Percentiles rank a stretch among this genome's conserved stretches.
These are phyloP conservation scores for Dendroctonus ponderosae DNA, from an alignment of 1,140 invertebrate species.

Conservation along the genomic window DNA sequence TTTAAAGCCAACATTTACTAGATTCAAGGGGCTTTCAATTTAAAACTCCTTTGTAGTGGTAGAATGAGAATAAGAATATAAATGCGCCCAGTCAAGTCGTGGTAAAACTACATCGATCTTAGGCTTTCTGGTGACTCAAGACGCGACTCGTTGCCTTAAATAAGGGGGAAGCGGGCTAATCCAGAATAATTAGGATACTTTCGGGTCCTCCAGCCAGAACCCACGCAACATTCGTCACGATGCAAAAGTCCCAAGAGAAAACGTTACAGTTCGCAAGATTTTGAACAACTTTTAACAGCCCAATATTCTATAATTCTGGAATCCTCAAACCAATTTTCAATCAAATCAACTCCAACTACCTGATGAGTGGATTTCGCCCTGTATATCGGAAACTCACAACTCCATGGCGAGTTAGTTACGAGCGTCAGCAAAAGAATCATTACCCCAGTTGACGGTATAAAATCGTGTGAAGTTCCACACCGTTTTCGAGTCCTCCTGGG, in stretches of 20 bases:
- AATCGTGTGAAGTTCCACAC: background rate
- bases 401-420: background rate
- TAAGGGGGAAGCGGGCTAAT: slow-evolving; percentile 4
- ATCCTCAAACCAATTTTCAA: too few species aligned
- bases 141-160: background rate
- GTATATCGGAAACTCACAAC: too few species aligned
- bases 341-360: too few species aligned
- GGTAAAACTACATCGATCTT: too few species aligned
- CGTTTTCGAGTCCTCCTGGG: slow-evolving; percentile 3
- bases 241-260: slow-evolving; percentile 10
- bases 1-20: too few species aligned
- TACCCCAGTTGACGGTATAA: slow-evolving; percentile 3
- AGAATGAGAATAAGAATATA: too few species aligned
- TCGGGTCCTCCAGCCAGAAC: slow-evolving; percentile 11
- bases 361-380: too few species aligned
- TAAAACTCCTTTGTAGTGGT: too few species aligned
- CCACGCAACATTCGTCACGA: slow-evolving; percentile 16
- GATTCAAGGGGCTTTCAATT: too few species aligned
- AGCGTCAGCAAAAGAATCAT: slow-evolving; percentile 4
- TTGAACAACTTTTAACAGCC: too few species aligned
- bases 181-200: slow-evolving; percentile 28
- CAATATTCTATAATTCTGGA: too few species aligned
- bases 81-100: too few species aligned
- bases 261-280: slow-evolving; percentile 1
- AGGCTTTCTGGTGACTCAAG: background rate